Conservation (phyloP, 2,888 invertebrate genomes). For the Drosophila phalerata region DNA sequence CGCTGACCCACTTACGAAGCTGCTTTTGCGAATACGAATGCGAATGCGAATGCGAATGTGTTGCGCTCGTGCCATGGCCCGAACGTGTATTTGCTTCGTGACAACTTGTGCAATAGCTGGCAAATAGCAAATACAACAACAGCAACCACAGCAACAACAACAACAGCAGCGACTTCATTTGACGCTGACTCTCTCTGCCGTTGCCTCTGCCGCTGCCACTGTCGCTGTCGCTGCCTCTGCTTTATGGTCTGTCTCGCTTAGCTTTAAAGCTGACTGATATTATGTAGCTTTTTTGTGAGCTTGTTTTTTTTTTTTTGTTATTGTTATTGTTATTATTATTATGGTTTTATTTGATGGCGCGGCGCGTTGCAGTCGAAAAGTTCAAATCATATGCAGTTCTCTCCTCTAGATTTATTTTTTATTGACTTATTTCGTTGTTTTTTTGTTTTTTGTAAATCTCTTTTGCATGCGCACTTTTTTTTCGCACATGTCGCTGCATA, state of each 20-base stretch:
- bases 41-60: slow-evolving; percentile 33
- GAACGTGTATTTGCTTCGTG: slow-evolving; percentile 62
- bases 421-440: slow-evolving; percentile 10
- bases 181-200: slow-evolving; percentile 21
- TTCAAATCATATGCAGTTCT: slow-evolving; percentile 68
- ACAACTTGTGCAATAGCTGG: slow-evolving; percentile 75
- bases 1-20: slow-evolving; percentile 86
- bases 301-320: slow-evolving; percentile 19
- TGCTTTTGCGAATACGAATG: slow-evolving; percentile 56
- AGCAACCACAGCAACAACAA: slow-evolving; percentile 30
- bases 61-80: slow-evolving; percentile 61
- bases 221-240: slow-evolving; percentile 15
- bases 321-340: slow-evolving; percentile 45
- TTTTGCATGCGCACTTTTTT: slow-evolving; percentile 30
- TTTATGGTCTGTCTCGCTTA: slow-evolving; percentile 27
- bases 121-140: slow-evolving; percentile 11
- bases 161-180: slow-evolving; percentile 51
- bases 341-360: slow-evolving; percentile 52
- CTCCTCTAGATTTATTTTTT: slow-evolving; percentile 15
- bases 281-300: slow-evolving; percentile 52
- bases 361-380: slow-evolving; percentile 56
- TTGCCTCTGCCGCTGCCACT: slow-evolving; percentile 14
- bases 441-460: slow-evolving; percentile 26
- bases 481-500: slow-evolving; percentile 77
- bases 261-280: slow-evolving; percentile 35